Percentiles rank a stretch among this genome's conserved stretches.
Conservation (phyloP, 2,113 vertebrate species). For the Carassius auratus region DNA sequence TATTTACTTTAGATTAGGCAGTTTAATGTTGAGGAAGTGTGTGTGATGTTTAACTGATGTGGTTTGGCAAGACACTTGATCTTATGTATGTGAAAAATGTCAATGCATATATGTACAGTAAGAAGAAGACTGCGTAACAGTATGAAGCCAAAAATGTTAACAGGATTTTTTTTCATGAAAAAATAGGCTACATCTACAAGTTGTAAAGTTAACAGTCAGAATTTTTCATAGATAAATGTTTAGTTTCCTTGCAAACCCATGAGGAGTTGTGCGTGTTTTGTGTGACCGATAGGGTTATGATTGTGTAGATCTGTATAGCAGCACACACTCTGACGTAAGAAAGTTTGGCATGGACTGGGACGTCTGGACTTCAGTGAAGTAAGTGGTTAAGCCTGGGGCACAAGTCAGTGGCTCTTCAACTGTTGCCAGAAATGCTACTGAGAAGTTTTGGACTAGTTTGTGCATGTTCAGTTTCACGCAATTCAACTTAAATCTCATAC, state of each 20-base stretch:
- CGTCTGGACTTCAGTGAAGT: neutral
- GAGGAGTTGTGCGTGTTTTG: neutral
- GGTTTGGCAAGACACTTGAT: conserved; percentile 9
- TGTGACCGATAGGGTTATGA: no score
- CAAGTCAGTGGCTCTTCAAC: neutral
- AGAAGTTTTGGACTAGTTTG: conserved; percentile 2
- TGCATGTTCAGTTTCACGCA: conserved; percentile 1
- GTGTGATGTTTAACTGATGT: neutral
- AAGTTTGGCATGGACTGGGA: neutral
- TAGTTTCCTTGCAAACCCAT: neutral
- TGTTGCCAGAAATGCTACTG: neutral
- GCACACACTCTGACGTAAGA: neutral
- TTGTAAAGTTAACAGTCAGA: neutral
- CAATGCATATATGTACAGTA: neutral
- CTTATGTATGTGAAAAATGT: conserved; percentile 27
- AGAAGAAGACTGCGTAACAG: no score
- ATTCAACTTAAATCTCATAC: neutral
- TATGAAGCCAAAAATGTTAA: neutral
- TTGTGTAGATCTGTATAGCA: neutral
- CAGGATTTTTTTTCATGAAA: no score
- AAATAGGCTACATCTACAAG: neutral
- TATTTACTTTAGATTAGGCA: neutral
- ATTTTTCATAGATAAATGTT: neutral
- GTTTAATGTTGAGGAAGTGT: neutral
- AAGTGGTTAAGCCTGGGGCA: neutral